Conservation (phyloP, 2,113 vertebrate genomes). For the Pseudorectes ferrugineus region DNA sequence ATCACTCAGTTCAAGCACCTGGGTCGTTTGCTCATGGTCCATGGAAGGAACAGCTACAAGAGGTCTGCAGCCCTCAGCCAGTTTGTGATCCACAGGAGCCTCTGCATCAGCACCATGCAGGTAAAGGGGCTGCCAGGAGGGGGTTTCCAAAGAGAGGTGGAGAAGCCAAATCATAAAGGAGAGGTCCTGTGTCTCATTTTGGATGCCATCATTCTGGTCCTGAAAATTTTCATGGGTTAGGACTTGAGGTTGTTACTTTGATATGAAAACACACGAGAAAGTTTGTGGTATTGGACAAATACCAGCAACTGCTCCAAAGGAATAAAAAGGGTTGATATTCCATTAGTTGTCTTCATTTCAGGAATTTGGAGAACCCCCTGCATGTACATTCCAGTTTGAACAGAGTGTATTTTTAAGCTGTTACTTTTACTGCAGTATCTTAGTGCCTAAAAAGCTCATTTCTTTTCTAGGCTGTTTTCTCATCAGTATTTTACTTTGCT, state of each 20-base stretch:
- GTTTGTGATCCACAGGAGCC: conserved; percentile 97
- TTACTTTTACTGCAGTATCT: not conserved
- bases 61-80: conserved; percentile 94
- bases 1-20: conserved; percentile 97
- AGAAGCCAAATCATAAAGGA: not conserved
- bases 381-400: not conserved
- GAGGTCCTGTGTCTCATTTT: not conserved
- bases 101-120: conserved; percentile 99
- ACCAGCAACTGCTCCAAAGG: not conserved
- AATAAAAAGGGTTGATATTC: not conserved
- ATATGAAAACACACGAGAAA: not conserved
- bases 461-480: conserved; percentile 87
- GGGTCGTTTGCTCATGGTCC: conserved; percentile 93
- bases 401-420: not conserved
- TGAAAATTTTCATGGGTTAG: not conserved
- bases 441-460: not conserved
- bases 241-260: not conserved
- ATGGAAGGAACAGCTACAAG: conserved; percentile 98
- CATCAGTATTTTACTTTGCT: conserved; percentile 95
- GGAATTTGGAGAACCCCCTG: not conserved
- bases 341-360: not conserved
- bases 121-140: conserved; percentile 50
- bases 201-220: not conserved
- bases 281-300: not conserved
- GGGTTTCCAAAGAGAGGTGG: not conserved